Percentiles rank a stretch among this genome's conserved stretches.
Evolutionary conservation across 2,888 invertebrate species (phyloP).

Genomic region (Operophtera brumata): DNA sequence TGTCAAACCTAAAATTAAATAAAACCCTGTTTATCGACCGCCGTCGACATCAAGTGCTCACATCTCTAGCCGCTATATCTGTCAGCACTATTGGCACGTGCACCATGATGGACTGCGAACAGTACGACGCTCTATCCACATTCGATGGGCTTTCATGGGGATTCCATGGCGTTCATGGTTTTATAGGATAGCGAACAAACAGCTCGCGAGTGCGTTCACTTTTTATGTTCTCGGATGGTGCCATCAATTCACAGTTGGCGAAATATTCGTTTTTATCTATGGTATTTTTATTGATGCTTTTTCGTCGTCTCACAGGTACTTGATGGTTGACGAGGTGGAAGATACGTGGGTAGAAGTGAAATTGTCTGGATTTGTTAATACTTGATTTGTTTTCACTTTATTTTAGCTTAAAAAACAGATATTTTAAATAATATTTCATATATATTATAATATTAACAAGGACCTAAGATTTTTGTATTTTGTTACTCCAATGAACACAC

Average conservation of each 20-base stretch:
- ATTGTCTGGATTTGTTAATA: slow-evolving; percentile 12
- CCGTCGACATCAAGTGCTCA: slow-evolving; percentile 22
- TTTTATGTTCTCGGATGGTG: slow-evolving; percentile 26
- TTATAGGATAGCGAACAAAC: slow-evolving; percentile 29
- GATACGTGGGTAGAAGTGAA: slow-evolving; percentile 12
- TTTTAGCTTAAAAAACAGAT: no score
- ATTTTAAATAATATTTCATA: no score
- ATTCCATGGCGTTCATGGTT: slow-evolving; percentile 24
- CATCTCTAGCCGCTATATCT: slow-evolving; percentile 31
- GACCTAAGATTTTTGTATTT: no score
- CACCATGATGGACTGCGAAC: slow-evolving; percentile 57
- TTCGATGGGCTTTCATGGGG: slow-evolving; percentile 31
- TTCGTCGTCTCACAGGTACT: slow-evolving; percentile 10
- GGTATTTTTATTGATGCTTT: slow-evolving; percentile 29
- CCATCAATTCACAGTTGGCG: slow-evolving; percentile 30
- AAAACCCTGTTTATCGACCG: slow-evolving; percentile 5
- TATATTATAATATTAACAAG: no score
- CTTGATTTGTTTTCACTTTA: no score
- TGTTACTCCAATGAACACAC: no score
- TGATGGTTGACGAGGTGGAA: background rate
- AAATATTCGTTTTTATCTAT: slow-evolving; percentile 32
- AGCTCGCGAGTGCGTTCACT: slow-evolving; percentile 11
- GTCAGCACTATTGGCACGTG: slow-evolving; percentile 50
- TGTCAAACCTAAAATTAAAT: no score
- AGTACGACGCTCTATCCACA: slow-evolving; percentile 37